These are phyloP conservation scores for Aplysina aerophoba DNA, from an alignment of 37 sponge, comb jelly and placozoan genomes.

Conservation along the genomic window DNA sequence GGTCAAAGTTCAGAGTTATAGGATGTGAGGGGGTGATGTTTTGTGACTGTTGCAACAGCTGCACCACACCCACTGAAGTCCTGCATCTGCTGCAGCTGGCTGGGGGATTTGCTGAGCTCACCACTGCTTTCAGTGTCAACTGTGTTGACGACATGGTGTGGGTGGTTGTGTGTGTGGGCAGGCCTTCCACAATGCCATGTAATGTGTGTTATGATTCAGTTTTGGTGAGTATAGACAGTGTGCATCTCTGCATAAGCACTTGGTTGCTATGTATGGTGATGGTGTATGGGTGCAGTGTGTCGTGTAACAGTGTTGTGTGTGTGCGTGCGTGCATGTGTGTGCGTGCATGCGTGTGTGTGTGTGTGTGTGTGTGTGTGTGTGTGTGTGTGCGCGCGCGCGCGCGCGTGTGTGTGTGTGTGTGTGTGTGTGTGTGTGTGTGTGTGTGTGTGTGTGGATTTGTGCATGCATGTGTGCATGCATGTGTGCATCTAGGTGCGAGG, in stretches of 20 bases:
- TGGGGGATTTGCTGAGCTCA: too few species aligned
- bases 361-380: constrained; percentile 28
- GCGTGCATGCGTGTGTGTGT: background rate
- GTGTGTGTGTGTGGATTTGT: constrained; percentile 20
- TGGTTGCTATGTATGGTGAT: background rate
- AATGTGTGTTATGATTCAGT: too few species aligned
- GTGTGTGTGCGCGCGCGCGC: too few species aligned
- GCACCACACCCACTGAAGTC: too few species aligned
- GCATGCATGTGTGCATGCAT: background rate
- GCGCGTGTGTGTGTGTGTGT: background rate
- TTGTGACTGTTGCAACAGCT: too few species aligned
- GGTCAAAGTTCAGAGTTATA: too few species aligned
- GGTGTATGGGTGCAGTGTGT: background rate
- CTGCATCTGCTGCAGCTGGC: too few species aligned
- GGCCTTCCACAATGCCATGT: too few species aligned
- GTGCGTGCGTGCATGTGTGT: background rate
- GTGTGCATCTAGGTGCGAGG: constrained; percentile 12
- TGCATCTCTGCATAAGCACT: background rate
- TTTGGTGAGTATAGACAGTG: background rate
- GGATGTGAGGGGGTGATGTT: too few species aligned
- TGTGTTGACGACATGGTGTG: too few species aligned
- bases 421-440: constrained; percentile 27
- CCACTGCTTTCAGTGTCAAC: too few species aligned
- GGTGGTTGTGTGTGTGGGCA: too few species aligned
- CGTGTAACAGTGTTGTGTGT: background rate